These are phyloP conservation scores for Mastigias papua DNA, from an alignment of 30 jellyfish, hydroid and myxozoan genomes.

Conservation along the genomic window DNA sequence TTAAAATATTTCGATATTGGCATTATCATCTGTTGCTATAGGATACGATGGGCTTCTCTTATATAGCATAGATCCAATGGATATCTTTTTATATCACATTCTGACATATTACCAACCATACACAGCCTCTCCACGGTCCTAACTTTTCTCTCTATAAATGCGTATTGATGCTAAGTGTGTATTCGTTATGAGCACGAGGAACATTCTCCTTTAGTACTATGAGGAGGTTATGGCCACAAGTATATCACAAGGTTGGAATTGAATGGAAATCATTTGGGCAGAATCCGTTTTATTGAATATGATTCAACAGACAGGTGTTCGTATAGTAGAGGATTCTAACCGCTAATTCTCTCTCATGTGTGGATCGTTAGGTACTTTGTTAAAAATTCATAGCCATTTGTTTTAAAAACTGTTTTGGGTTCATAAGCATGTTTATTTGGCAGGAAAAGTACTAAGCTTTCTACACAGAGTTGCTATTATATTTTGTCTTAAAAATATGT, in stretches of 20 bases:
- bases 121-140: not conserved
- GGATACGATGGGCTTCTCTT: not conserved
- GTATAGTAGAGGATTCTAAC: constrained; percentile 38
- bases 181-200: not conserved
- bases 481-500: too few relatives aligned
- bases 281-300: constrained; percentile 15
- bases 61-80: not conserved
- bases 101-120: not conserved
- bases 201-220: not conserved
- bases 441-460: not conserved
- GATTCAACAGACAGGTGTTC: constrained; percentile 57
- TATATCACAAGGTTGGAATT: constrained; percentile 43
- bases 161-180: not conserved
- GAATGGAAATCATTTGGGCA: constrained; percentile 31
- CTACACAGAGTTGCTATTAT: too few relatives aligned
- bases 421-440: not conserved
- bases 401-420: not conserved
- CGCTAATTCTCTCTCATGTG: constrained; percentile 25
- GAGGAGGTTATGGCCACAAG: not conserved
- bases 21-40: not conserved
- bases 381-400: constrained; percentile 31
- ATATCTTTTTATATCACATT: not conserved
- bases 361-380: constrained; percentile 55
- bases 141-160: not conserved
- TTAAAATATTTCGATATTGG: not conserved